Base-by-base conservation (phyloP, 1,140 invertebrate genomes). In the Carposina sasakii region DNA sequence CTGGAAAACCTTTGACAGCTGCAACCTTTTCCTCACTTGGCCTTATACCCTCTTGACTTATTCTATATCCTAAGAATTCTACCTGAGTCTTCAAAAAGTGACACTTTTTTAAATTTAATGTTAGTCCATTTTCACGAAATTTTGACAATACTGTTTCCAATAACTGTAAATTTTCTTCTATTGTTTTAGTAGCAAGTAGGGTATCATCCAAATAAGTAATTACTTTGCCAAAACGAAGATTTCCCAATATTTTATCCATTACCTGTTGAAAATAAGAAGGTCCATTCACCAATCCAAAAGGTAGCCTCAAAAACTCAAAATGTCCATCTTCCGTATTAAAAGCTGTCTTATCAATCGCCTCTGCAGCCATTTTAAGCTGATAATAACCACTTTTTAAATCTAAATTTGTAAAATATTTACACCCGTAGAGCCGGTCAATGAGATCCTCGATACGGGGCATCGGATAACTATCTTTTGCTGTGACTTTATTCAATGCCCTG, bases 291-390 rank as follows among this genome's bases (percentile, higher is more conserved):
- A 67, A 19, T 0, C 60, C 66, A 54, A 70, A 66, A 1, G 64
- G 59, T 8, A 65, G 43, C 8, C 45, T 34, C 9, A 57, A 30
- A 41, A 54, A 71, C 34, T 63, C 48, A 22, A 55, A 87, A 20
- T 66, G 58, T 2, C 74, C 68, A 21, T 57, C 42, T 2, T 54
- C 55, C 12, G 57, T 66, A 1, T 60, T 48, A 47, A 71, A 71
- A 15, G 66, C 50, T 0, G 60, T 62, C 20, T 65, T 50, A 10
- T 57, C 52, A 15, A 63, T 58, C 0, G 57, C 59, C 3, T 62
- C 28, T 33, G 45, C 10, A 4, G 51, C 31, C 6, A 72, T 24
- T 16, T 36, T 36, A 3, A 36, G 16, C 13, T 36, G 33, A 13
- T 36, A 36, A 17, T 36, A 36, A 13, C 17, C 36, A 20, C 36